Percentiles rank a stretch among this genome's conserved stretches.
These are phyloP conservation scores for Trichogramma evanescens DNA, from an alignment of 2,888 invertebrate genomes.

Conservation along the genomic window DNA sequence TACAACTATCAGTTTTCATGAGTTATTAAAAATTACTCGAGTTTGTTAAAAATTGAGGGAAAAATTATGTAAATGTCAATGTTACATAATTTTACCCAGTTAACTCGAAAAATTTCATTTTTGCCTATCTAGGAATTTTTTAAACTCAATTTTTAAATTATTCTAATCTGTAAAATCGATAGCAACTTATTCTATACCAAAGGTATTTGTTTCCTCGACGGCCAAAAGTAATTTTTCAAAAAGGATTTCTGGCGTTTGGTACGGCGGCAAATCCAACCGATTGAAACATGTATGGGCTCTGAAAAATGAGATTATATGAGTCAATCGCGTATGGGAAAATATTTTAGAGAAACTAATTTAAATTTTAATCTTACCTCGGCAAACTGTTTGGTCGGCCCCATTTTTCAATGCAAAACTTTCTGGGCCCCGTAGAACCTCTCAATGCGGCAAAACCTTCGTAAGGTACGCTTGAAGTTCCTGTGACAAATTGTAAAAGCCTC, in stretches of 20 bases:
- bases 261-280: constrained; percentile 90
- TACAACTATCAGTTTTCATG: no score
- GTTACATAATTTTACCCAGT: no score
- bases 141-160: not conserved
- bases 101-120: not conserved
- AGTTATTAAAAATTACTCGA: no score
- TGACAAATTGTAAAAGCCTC: constrained; percentile 90
- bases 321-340: not conserved
- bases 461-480: constrained; percentile 95
- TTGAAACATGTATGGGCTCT: constrained; percentile 97
- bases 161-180: not conserved
- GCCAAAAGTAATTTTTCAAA: constrained; percentile 88
- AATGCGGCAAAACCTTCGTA: constrained; percentile 95
- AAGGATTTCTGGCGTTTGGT: constrained; percentile 84
- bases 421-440: constrained; percentile 89
- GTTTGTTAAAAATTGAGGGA: no score
- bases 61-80: no score
- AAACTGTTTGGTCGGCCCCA: constrained; percentile 93
- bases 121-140: not conserved
- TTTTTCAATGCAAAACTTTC: constrained; percentile 94
- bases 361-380: constrained; percentile 57
- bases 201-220: constrained; percentile 93
- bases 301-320: constrained; percentile 31
- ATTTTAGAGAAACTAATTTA: no score
- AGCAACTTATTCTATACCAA: constrained; percentile 78